Conservation (phyloP, 2,797 vertebrate species). For the Ctenosaura bakeri region DNA sequence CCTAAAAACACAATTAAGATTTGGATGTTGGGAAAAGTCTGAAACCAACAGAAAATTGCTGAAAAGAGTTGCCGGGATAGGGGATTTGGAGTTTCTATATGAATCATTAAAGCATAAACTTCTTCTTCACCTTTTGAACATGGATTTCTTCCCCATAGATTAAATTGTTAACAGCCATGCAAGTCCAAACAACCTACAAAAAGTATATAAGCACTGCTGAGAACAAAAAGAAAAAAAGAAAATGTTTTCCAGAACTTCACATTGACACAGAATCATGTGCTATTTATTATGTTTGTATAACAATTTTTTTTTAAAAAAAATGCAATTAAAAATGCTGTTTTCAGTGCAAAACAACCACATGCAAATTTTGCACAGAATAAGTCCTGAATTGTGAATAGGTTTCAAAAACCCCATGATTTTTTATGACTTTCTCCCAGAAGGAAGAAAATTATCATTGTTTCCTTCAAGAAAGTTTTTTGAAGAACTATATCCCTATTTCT, state of each 20-base stretch:
- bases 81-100: background rate
- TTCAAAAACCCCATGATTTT: too few relatives aligned
- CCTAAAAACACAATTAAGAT: background rate
- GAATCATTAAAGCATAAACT: background rate
- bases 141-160: background rate
- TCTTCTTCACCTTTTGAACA: background rate
- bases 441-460: too few relatives aligned
- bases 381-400: too few relatives aligned
- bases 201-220: background rate
- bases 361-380: too few relatives aligned
- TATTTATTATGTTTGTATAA: background rate
- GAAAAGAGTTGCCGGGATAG: background rate
- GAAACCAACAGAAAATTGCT: slow-evolving; percentile 10
- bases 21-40: background rate
- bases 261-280: background rate
- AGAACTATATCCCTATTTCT: background rate
- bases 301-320: too few relatives aligned
- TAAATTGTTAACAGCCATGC: background rate
- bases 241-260: background rate
- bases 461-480: too few relatives aligned
- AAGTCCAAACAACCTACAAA: background rate
- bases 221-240: background rate
- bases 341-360: background rate
- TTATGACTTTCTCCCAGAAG: too few relatives aligned
- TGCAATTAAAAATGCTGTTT: too few relatives aligned